Evolutionary conservation across 2,113 vertebrate genomes (phyloP).

Genomic region (Athene noctua): DNA sequence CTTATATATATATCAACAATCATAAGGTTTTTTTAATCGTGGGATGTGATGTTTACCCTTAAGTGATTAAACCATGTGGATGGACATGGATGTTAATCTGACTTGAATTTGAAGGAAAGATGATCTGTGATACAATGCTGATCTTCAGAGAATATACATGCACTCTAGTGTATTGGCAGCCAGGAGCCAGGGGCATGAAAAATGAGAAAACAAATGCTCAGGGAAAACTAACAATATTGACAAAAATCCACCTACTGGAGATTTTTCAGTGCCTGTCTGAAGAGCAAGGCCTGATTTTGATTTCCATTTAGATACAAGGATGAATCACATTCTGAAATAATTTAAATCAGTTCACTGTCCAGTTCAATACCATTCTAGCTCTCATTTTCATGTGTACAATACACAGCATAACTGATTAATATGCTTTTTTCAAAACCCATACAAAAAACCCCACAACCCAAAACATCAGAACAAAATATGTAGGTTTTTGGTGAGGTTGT

Average conservation of each 20-base stretch:
- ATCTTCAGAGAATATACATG: not conserved
- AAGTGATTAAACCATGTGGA: not conserved
- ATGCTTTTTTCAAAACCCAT: not conserved
- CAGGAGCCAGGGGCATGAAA: not conserved
- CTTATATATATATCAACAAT: not conserved
- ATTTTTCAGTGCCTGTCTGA: not conserved
- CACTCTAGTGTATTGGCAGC: not conserved
- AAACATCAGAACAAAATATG: not conserved
- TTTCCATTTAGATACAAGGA: not conserved
- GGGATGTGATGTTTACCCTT: not conserved
- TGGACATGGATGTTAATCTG: not conserved
- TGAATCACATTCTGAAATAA: not conserved
- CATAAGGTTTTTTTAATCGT: not conserved
- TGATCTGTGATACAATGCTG: not conserved
- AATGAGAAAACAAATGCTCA: not conserved
- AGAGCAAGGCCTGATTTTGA: not conserved
- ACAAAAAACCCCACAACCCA: not conserved
- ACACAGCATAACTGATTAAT: not conserved
- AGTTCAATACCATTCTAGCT: not conserved
- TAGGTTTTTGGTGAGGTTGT: not conserved
- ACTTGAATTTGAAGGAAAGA: not conserved
- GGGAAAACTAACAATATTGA: not conserved
- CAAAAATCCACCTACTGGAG: not conserved
- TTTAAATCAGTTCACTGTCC: not conserved
- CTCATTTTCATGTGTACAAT: accelerated